Conservation (phyloP, 53 echinoderm and acorn worm species). For the Actinopyga echinites region DNA sequence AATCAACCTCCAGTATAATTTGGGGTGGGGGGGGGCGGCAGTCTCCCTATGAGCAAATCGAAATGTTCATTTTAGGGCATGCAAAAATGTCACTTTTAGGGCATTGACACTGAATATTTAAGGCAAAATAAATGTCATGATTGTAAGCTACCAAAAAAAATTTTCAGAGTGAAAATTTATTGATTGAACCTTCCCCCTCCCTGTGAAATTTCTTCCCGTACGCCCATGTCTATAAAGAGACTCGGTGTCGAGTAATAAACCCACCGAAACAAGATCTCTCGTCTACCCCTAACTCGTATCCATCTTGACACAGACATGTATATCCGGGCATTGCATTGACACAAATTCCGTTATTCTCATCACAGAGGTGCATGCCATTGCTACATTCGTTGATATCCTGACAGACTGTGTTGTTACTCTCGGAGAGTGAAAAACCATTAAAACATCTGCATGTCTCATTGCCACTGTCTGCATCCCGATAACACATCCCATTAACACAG, state of each 20-base stretch:
- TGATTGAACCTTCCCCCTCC: no score
- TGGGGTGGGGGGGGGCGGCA: no score
- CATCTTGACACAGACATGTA: conserved; percentile 1
- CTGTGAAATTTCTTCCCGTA: no score
- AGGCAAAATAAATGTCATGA: no score
- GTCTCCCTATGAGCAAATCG: no score
- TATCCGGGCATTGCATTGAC: conserved; percentile 4
- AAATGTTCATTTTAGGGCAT: no score
- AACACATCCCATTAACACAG: conserved; percentile 40
- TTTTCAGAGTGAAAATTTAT: no score
- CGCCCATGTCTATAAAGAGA: no score
- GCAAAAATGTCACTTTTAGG: no score
- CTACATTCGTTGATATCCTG: conserved; percentile 22
- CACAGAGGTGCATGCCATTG: conserved; percentile 17
- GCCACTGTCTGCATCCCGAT: not conserved
- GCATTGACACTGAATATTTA: no score
- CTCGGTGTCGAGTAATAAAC: not conserved
- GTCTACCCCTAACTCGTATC: conserved; percentile 12
- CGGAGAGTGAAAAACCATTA: conserved; percentile 37
- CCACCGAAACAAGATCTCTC: conserved; percentile 10
- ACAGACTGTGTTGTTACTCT: conserved; percentile 25
- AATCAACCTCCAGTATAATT: no score
- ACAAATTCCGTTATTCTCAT: not conserved
- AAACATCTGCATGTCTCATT: conserved; percentile 27
- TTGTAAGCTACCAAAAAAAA: no score